These are phyloP conservation scores for Physocephala rufipes DNA, from an alignment of 2,888 invertebrate species.

Conservation along the genomic window DNA sequence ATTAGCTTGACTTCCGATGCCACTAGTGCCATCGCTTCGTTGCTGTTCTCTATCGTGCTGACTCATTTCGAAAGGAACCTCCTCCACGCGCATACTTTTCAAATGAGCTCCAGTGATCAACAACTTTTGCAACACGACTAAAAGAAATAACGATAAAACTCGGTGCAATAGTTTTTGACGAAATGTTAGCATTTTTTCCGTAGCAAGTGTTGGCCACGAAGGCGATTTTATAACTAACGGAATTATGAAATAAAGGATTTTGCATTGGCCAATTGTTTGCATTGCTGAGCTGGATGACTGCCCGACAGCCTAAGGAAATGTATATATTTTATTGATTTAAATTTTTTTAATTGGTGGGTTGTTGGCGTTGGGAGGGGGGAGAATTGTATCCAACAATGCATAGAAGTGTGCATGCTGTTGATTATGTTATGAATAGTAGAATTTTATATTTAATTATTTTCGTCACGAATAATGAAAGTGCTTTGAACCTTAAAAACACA, in stretches of 20 bases:
- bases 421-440: no score
- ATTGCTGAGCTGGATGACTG: background rate
- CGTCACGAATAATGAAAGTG: conserved; percentile 10
- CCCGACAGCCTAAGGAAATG: conserved; percentile 23
- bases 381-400: no score
- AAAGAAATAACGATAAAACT: conserved; percentile 51
- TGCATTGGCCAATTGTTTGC: conserved; percentile 7
- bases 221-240: conserved; percentile 45
- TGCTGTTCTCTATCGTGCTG: conserved; percentile 25
- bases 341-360: no score
- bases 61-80: conserved; percentile 52
- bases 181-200: conserved; percentile 39
- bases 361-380: no score
- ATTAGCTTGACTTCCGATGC: conserved; percentile 19
- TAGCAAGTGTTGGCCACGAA: conserved; percentile 3
- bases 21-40: conserved; percentile 4
- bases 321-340: conserved; percentile 51
- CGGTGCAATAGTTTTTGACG: conserved; percentile 42
- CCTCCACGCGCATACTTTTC: conserved; percentile 54
- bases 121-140: conserved; percentile 45
- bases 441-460: background rate
- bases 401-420: no score
- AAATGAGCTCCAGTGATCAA: conserved; percentile 52
- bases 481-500: conserved; percentile 25
- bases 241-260: conserved; percentile 25